Evolutionary conservation across 2,797 vertebrate genomes (phyloP), one percentile per base, ranked within the genome.

Genomic region (Percopsis omiscomaycus): DNA sequence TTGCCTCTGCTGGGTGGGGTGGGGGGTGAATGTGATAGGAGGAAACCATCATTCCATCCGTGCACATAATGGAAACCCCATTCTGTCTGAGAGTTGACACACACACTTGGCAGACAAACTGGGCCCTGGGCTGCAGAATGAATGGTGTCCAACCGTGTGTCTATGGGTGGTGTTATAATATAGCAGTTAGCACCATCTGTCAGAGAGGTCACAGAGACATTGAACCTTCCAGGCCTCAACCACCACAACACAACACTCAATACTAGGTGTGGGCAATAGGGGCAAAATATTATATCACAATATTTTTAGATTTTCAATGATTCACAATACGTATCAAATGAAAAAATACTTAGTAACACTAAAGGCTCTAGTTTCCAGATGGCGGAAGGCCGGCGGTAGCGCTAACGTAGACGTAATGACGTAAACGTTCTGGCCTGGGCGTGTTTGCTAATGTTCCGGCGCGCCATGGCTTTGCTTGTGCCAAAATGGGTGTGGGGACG

Each of bases 121-220:
- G 61, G 37, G 27, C 47, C 45, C 27, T 55, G 16, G n/a, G 12
- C 64, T 37, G 27, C 61, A 12, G 14, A 30, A 54, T 65, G 57
- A 79, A 73, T 13, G 0, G 5, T 1, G 52, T 78, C 73, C 73
- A 79, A 30, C 65, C 48, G 55, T 3, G 61, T 47, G 57, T 64
- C 64, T 57, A 67, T 71, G 37, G 70, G 53, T 22, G 32, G 13
- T 44, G 58, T 70, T 61, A 66, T 58, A 72, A 75, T 61, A 66
- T 0, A 58, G 50, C 57, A 61, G 68, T 55, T 56, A 28, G 29
- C 1, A 74, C 79, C 81, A 83, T 71, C 78, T 86, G 78, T 73
- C 69, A 49, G 58, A 59, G 68, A 64, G 61, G 10, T 48, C n/a
- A 37, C 37, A 37, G 37, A 48, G 47, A 42, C 54, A 52, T 61